A percentile compares a stretch with the other conserved stretches of the same genome.
Evolutionary conservation across 2,113 vertebrate genomes (phyloP).

Genomic region (Uropsilus gracilis): DNA sequence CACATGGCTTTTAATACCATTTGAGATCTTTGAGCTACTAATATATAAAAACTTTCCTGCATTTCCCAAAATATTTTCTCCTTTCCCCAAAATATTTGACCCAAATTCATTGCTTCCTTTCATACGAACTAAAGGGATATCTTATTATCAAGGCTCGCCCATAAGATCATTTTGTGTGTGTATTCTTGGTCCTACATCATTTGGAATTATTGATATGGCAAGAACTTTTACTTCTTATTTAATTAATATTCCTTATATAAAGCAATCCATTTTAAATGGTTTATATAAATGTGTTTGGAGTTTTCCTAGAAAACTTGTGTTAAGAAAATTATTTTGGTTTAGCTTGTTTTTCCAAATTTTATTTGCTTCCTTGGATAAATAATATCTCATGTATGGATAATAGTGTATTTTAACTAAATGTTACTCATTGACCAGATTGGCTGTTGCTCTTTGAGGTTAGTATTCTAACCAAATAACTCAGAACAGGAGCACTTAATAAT

Average conservation of each 20-base stretch:
- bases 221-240: neutral
- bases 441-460: neutral
- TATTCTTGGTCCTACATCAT: too few species aligned
- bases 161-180: too few species aligned
- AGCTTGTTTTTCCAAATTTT: neutral
- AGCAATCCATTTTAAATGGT: neutral
- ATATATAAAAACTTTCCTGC: too few species aligned
- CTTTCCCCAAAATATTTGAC: neutral
- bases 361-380: neutral
- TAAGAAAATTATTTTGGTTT: neutral
- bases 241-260: neutral
- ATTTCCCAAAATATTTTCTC: too few species aligned
- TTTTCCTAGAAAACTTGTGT: neutral
- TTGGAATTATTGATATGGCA: neutral
- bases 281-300: neutral
- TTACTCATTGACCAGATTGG: neutral
- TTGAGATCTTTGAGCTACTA: too few species aligned
- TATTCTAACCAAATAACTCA: neutral
- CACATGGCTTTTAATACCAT: too few species aligned
- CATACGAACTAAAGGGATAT: too few species aligned
- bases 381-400: neutral
- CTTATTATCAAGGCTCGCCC: too few species aligned
- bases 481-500: too few species aligned
- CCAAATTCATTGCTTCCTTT: neutral
- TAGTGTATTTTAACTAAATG: neutral